Evolutionary conservation across 2,797 vertebrate species (phyloP).

Genomic region (Melopsittacus undulatus): DNA sequence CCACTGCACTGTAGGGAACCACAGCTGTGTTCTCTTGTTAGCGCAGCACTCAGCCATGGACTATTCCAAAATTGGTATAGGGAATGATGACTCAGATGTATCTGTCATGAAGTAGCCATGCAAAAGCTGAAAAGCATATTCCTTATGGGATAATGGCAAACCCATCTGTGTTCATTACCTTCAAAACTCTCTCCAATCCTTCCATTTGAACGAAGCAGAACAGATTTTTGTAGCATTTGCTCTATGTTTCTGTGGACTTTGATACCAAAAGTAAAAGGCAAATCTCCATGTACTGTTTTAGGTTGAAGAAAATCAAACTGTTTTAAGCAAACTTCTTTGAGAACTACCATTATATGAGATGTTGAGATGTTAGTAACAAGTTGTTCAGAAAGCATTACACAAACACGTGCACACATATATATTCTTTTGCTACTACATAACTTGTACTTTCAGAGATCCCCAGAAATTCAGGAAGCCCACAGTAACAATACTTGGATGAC

Average conservation of each 20-base stretch:
- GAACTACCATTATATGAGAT: background rate
- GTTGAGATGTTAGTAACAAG: background rate
- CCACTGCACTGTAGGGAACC: background rate
- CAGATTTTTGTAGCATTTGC: background rate
- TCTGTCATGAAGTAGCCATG: background rate
- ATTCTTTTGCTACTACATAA: background rate
- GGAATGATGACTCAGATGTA: constrained; percentile 14
- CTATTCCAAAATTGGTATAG: background rate
- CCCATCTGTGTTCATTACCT: background rate
- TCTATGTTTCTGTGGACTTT: background rate
- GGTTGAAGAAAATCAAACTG: background rate
- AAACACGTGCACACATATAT: background rate
- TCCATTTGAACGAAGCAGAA: background rate
- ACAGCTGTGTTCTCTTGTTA: background rate
- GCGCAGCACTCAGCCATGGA: background rate
- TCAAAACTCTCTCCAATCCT: background rate
- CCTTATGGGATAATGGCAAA: background rate
- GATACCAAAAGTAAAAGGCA: background rate
- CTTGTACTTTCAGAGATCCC: background rate
- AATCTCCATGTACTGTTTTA: background rate
- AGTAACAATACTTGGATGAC: background rate
- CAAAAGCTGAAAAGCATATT: background rate
- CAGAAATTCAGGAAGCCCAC: background rate
- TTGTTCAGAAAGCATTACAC: background rate
- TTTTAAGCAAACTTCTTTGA: background rate